A percentile compares a stretch with the other conserved stretches of the same genome.
Evolutionary conservation across 2,888 invertebrate genomes (phyloP).

Genomic region (Drosophila recens): DNA sequence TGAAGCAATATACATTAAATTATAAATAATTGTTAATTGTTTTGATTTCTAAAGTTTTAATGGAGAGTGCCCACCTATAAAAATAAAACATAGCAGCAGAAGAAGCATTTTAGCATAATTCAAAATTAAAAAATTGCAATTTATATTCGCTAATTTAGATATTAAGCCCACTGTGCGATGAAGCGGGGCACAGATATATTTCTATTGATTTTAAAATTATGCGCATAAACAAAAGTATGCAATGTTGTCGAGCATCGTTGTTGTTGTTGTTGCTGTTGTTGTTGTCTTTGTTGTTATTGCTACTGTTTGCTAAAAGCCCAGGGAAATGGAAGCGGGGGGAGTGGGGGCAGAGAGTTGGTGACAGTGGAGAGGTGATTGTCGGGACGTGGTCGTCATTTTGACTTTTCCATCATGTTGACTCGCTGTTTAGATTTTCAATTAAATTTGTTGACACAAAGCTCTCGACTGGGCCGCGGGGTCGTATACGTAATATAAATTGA

Average conservation of each 20-base stretch:
- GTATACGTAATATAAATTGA: slow-evolving; percentile 79
- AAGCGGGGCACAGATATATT: slow-evolving; percentile 80
- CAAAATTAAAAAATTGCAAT: neutral
- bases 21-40: no score
- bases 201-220: slow-evolving; percentile 86
- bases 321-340: slow-evolving; percentile 12
- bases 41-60: no score
- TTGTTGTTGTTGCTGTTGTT: slow-evolving; percentile 12
- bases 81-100: no score
- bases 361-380: no score
- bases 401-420: slow-evolving; percentile 73
- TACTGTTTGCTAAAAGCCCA: slow-evolving; percentile 49
- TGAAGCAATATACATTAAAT: no score
- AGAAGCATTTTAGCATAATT: neutral
- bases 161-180: neutral
- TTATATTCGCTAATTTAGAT: neutral
- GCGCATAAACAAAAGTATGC: slow-evolving; percentile 81
- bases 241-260: slow-evolving; percentile 46
- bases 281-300: slow-evolving; percentile 33
- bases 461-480: slow-evolving; percentile 21
- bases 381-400: slow-evolving; percentile 56
- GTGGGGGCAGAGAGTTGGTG: neutral
- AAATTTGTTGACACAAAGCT: slow-evolving; percentile 76
- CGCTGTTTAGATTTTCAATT: slow-evolving; percentile 82
- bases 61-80: no score